phyloP scores from a whole-genome alignment of 2,888 invertebrate species.

The Dyspetes luteomarginatus region DNA sequence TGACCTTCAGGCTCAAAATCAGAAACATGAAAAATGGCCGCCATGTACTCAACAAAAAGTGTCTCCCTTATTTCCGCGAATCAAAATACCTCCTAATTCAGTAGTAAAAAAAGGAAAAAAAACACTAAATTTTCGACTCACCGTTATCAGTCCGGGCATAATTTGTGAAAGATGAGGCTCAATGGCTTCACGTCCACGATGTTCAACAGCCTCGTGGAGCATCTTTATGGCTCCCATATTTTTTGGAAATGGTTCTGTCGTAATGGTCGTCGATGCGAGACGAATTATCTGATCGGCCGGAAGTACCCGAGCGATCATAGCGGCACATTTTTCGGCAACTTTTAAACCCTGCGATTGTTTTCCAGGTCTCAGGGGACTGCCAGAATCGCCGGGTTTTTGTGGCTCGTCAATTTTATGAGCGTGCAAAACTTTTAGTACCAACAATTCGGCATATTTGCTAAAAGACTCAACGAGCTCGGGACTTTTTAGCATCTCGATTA shows the following conservation, averaged over 20 bases:
- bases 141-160: constrained; percentile 95
- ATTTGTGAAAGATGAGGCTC: constrained; percentile 91
- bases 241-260: constrained; percentile 93
- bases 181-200: constrained; percentile 88
- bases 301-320: constrained; percentile 90
- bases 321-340: constrained; percentile 93
- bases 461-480: constrained; percentile 91
- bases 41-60: too few relatives aligned
- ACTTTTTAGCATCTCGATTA: constrained; percentile 93
- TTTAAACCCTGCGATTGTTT: constrained; percentile 87
- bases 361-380: constrained; percentile 25
- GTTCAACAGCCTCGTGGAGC: constrained; percentile 92
- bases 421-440: constrained; percentile 94
- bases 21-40: too few relatives aligned
- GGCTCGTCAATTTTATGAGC: constrained; percentile 87
- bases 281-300: constrained; percentile 92
- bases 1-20: too few relatives aligned
- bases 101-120: too few relatives aligned
- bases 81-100: too few relatives aligned
- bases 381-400: constrained; percentile 69
- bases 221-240: constrained; percentile 97
- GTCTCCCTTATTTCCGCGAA: too few relatives aligned
- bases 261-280: constrained; percentile 92
- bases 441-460: constrained; percentile 95
- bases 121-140: constrained; percentile 78